Conservation (phyloP, 1,140 invertebrate species). For the Drosophila chauvacae region DNA sequence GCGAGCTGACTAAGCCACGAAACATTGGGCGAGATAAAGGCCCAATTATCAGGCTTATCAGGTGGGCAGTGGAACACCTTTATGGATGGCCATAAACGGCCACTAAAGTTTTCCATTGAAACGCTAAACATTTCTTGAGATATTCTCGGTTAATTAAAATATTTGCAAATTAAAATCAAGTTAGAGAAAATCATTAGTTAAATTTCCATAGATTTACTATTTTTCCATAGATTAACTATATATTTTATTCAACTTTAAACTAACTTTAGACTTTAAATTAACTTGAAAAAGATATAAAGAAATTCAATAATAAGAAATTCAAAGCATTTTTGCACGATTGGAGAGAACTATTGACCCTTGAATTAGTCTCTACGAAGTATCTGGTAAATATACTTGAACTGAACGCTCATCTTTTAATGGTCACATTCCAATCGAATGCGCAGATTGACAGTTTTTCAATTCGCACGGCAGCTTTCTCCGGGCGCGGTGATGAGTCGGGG, state of each 20-base stretch:
- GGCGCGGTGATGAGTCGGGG: constrained; percentile 8
- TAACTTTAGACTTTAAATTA: not conserved
- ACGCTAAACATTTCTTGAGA: not conserved
- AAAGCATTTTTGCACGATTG: too few species aligned
- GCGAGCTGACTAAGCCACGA: constrained; percentile 24
- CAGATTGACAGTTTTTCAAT: constrained; percentile 11
- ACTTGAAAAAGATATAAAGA: too few species aligned
- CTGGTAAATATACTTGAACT: not conserved
- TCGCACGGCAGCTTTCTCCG: constrained; percentile 51
- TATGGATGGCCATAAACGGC: not conserved
- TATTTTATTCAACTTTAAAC: not conserved
- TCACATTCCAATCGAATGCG: constrained; percentile 3
- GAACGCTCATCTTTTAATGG: not conserved
- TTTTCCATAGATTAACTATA: too few species aligned
- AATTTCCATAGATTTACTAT: too few species aligned
- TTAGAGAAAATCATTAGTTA: too few species aligned
- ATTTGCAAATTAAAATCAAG: too few species aligned
- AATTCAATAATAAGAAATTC: too few species aligned
- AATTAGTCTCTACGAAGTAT: not conserved
- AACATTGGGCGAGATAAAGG: constrained; percentile 18
- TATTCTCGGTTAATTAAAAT: not conserved
- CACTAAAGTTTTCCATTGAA: constrained; percentile 6
- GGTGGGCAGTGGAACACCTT: constrained; percentile 5
- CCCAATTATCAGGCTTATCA: constrained; percentile 27
- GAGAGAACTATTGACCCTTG: not conserved